phyloP scores from a whole-genome alignment of 2,888 invertebrate genomes.

The Macropis europaea region DNA sequence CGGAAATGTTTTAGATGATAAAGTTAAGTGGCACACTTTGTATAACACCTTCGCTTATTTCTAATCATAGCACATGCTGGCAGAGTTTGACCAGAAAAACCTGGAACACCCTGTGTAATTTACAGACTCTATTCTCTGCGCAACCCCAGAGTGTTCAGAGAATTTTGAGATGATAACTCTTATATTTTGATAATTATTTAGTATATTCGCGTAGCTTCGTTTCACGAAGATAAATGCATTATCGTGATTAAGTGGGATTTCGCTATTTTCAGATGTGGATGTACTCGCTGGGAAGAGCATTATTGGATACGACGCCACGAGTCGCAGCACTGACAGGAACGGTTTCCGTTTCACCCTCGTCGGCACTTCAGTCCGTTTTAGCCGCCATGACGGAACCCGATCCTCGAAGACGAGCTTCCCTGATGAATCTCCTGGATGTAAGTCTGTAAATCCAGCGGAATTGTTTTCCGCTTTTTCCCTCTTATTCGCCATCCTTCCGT shows the following conservation, averaged over 20 bases:
- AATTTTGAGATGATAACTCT: no score
- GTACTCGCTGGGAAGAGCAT: conserved; percentile 82
- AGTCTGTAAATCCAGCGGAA: conserved; percentile 73
- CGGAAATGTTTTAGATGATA: no score
- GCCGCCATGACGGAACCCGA: conserved; percentile 83
- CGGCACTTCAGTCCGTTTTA: conserved; percentile 81
- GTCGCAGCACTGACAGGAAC: conserved; percentile 78
- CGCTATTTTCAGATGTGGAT: conserved; percentile 83
- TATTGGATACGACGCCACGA: conserved; percentile 80
- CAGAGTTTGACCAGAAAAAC: no score
- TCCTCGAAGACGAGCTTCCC: conserved; percentile 81
- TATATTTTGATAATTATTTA: no score
- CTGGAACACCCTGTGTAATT: no score
- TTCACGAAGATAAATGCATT: neutral
- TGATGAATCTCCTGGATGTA: conserved; percentile 84
- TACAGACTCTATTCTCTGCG: no score
- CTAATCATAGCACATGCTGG: no score
- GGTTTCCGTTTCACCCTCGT: conserved; percentile 80
- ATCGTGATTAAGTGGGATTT: neutral
- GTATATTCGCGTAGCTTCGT: no score
- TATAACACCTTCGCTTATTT: no score
- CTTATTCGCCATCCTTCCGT: neutral
- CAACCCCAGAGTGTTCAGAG: no score
- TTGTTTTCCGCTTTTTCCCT: neutral
- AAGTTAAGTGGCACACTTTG: no score